phyloP scores from a whole-genome alignment of 2,797 vertebrate genomes.

The Acrocephalus scirpaceus region DNA sequence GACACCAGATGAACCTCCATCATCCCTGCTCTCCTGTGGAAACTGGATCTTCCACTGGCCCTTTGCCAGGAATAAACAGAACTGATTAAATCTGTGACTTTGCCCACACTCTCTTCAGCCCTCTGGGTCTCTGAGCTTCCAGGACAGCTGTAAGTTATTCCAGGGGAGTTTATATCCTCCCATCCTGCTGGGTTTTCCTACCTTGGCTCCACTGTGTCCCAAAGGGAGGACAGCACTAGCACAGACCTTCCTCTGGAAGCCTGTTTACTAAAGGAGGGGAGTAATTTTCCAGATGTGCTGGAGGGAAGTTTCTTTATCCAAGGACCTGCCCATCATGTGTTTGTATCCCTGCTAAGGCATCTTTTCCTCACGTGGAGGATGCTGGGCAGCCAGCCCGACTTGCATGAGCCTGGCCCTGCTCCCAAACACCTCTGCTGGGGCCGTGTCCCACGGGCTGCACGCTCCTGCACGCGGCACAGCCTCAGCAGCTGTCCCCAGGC shows the following conservation, averaged over 20 bases:
- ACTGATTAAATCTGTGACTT: not conserved
- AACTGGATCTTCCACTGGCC: not conserved
- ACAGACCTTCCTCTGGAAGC: conserved; percentile 50
- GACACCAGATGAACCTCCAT: not conserved
- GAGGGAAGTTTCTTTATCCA: conserved; percentile 20
- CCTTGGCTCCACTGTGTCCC: conserved; percentile 42
- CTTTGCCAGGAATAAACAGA: conserved; percentile 14
- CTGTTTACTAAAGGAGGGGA: conserved; percentile 55
- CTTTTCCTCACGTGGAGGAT: not conserved
- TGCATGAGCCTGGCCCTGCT: conserved; percentile 13
- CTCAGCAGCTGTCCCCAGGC: not conserved
- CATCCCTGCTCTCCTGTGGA: not conserved
- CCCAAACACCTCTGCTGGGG: conserved; percentile 8
- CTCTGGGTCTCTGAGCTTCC: not conserved
- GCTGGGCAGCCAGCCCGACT: not conserved
- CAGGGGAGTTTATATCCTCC: conserved; percentile 21
- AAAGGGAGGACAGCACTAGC: conserved; percentile 31
- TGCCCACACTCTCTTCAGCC: not conserved
- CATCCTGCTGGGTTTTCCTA: conserved; percentile 44
- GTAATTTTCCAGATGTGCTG: conserved; percentile 63
- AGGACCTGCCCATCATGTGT: not conserved
- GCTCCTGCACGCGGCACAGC: not conserved
- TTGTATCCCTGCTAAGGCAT: not conserved
- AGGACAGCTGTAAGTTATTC: conserved; percentile 55
- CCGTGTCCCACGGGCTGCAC: not conserved